Percentiles rank a stretch among this genome's conserved stretches.
phyloP scores from a whole-genome alignment of 2,113 vertebrate species.

The Tachysurus vachellii region DNA sequence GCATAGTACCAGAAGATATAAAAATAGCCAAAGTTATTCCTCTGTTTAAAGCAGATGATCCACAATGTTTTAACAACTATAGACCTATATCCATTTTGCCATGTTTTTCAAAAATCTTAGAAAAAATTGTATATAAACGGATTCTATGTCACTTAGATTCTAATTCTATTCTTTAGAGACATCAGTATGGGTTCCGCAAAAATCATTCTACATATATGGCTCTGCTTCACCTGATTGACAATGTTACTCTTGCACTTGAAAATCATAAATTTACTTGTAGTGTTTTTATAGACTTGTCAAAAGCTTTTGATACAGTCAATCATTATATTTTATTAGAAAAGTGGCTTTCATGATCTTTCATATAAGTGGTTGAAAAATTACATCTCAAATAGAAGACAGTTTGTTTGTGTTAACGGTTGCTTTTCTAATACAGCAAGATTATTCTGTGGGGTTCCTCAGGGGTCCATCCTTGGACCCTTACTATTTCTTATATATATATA shows the following conservation, averaged over 20 bases:
- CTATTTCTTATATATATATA: too few species aligned
- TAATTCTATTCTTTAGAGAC: neutral
- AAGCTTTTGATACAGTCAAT: too few species aligned
- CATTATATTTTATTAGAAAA: too few species aligned
- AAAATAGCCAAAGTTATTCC: too few species aligned
- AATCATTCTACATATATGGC: neutral
- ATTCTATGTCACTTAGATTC: neutral
- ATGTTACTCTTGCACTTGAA: neutral
- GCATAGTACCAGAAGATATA: neutral
- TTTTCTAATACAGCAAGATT: constrained; percentile 5
- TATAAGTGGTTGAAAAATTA: too few species aligned
- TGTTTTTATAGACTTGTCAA: constrained; percentile 29
- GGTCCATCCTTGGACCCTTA: too few species aligned
- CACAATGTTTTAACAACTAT: too few species aligned
- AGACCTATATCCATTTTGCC: too few species aligned
- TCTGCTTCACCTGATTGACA: constrained; percentile 19
- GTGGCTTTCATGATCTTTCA: too few species aligned
- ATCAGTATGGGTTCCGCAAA: too few species aligned
- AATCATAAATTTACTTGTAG: constrained; percentile 20
- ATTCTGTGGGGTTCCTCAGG: constrained; percentile 30
- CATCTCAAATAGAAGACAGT: neutral
- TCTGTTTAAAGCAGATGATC: too few species aligned
- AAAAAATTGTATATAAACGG: neutral
- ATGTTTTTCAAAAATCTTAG: neutral
- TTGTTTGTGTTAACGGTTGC: constrained; percentile 31